phyloP scores from a whole-genome alignment of 2,888 invertebrate genomes.

The Geotrupes spiniger region DNA sequence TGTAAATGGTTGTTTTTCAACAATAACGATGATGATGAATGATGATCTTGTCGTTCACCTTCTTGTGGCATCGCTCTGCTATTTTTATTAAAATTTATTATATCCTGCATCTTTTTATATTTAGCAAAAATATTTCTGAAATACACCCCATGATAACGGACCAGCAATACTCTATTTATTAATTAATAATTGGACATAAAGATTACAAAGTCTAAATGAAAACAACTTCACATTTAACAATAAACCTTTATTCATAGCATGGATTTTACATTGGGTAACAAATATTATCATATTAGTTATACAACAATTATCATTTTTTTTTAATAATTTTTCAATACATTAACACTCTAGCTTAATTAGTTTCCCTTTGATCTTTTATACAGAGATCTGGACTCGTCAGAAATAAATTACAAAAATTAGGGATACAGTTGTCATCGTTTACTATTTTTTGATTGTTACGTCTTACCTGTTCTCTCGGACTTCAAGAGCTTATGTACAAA shows the following conservation, averaged over 20 bases:
- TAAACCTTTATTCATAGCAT: conserved; percentile 31
- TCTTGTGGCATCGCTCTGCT: too few species aligned
- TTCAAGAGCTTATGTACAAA: not conserved
- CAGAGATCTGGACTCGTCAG: conserved; percentile 4
- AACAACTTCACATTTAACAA: conserved; percentile 28
- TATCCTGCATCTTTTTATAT: too few species aligned
- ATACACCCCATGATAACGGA: too few species aligned
- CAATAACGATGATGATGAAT: too few species aligned
- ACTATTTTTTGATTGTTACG: conserved; percentile 9
- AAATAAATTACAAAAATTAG: conserved; percentile 5
- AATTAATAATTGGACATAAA: too few species aligned
- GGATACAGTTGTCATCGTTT: not conserved
- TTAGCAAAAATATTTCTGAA: too few species aligned
- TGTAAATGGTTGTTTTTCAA: too few species aligned
- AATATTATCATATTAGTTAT: conserved; percentile 35
- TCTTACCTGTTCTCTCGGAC: conserved; percentile 7
- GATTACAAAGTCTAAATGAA: too few species aligned
- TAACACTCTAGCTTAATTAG: conserved; percentile 9
- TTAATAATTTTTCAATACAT: conserved; percentile 9
- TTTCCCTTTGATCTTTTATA: conserved; percentile 4
- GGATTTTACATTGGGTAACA: conserved; percentile 39
- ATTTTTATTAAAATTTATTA: too few species aligned
- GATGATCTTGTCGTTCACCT: too few species aligned
- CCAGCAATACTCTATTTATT: too few species aligned
- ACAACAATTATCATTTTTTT: conserved; percentile 32